Evolutionary conservation across 1,140 invertebrate genomes (phyloP).

Genomic region (Heliothis virescens): DNA sequence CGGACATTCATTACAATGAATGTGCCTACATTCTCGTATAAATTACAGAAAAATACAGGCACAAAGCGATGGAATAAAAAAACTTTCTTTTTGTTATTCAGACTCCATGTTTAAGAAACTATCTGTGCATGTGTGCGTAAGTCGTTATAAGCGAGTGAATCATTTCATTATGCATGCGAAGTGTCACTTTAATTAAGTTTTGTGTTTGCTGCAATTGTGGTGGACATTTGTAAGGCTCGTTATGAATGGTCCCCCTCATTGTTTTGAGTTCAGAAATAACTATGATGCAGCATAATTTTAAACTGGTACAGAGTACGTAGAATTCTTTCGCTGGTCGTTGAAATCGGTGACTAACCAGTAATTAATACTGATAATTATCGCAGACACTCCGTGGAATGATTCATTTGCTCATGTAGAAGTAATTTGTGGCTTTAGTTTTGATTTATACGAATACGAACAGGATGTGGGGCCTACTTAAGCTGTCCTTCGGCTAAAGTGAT

Average conservation of each 20-base stretch:
- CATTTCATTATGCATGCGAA: constrained; percentile 81
- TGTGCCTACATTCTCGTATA: constrained; percentile 31
- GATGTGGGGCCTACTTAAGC: constrained; percentile 29
- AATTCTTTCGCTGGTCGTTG: neutral
- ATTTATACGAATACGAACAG: constrained; percentile 37
- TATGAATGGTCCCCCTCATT: constrained; percentile 69
- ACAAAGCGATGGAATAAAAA: constrained; percentile 33
- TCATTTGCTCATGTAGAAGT: constrained; percentile 34
- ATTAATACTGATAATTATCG: constrained; percentile 46
- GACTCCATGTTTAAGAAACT: constrained; percentile 36
- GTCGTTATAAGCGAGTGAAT: constrained; percentile 64
- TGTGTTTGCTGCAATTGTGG: constrained; percentile 75
- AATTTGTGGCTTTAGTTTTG: constrained; percentile 36
- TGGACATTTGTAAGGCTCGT: constrained; percentile 71
- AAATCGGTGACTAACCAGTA: constrained; percentile 40
- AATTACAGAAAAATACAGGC: constrained; percentile 31
- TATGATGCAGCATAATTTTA: constrained; percentile 63
- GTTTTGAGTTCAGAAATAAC: constrained; percentile 66
- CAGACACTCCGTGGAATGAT: constrained; percentile 26
- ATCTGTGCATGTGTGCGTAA: constrained; percentile 49
- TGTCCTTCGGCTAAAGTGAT: neutral
- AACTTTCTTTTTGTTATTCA: constrained; percentile 42
- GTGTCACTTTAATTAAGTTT: constrained; percentile 83
- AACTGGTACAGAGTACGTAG: constrained; percentile 45
- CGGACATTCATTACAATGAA: constrained; percentile 14